Conservation (phyloP, 2,888 invertebrate species). For the Vandiemenella viatica region DNA sequence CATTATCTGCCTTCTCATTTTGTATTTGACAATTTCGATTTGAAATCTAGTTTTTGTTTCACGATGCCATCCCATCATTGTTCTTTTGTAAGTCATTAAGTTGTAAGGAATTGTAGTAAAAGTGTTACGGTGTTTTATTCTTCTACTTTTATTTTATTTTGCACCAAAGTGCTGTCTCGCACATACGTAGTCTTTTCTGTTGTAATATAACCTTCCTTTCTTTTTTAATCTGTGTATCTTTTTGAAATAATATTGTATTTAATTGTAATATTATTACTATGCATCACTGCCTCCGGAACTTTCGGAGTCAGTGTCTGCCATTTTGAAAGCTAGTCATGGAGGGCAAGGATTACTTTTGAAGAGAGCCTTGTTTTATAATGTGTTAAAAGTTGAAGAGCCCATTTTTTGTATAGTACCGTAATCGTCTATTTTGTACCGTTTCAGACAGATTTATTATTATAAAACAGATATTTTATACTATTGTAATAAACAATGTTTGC, state of each 20-base stretch:
- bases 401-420: slow-evolving; percentile 13
- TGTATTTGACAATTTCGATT: no score
- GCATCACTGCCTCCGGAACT: not conserved
- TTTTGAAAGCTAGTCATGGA: slow-evolving; percentile 14
- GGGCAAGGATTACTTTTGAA: slow-evolving; percentile 7
- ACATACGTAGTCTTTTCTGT: no score
- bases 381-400: not conserved
- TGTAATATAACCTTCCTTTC: no score
- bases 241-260: not conserved
- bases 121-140: no score
- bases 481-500: not conserved
- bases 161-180: no score
- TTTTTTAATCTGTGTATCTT: not conserved
- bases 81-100: no score
- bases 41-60: no score
- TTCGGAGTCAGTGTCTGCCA: slow-evolving; percentile 6
- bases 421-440: slow-evolving; percentile 13
- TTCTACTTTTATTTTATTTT: no score
- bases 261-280: not conserved
- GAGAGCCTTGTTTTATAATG: not conserved
- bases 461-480: slow-evolving; percentile 15
- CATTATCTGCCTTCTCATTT: no score
- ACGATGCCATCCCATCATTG: no score
- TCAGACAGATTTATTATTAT: slow-evolving; percentile 13
- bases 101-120: no score